These are phyloP conservation scores for Mesocentrotus franciscanus DNA, from an alignment of 53 echinoderm and acorn worm species.

Conservation along the genomic window DNA sequence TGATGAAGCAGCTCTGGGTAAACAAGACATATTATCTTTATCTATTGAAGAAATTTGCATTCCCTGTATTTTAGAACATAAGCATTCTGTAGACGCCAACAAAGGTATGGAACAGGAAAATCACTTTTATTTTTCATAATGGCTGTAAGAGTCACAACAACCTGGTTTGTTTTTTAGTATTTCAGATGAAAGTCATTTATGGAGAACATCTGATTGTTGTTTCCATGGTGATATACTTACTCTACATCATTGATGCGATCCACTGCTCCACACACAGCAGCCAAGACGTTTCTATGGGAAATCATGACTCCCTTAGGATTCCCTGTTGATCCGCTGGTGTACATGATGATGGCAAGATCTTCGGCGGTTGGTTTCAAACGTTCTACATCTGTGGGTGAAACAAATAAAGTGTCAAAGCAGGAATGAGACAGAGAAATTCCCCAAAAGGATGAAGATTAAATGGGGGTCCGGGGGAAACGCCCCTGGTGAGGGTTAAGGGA, in stretches of 20 bases:
- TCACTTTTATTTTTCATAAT: no score
- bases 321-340: slow-evolving; percentile 93
- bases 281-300: slow-evolving; percentile 81
- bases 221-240: slow-evolving; percentile 66
- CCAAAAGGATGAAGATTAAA: no score
- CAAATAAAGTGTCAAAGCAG: not conserved
- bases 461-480: no score
- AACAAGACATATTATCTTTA: no score
- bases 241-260: slow-evolving; percentile 79
- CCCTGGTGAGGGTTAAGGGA: no score
- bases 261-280: slow-evolving; percentile 79
- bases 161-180: not conserved
- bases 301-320: slow-evolving; percentile 92
- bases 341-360: slow-evolving; percentile 92
- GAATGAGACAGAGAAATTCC: no score
- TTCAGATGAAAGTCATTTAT: not conserved
- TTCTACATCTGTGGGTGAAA: slow-evolving; percentile 62
- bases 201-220: not conserved
- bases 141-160: not conserved
- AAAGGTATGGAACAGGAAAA: no score
- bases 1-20: no score
- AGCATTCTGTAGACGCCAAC: no score
- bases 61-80: no score
- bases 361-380: slow-evolving; percentile 70
- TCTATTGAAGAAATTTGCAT: no score